Conservation (phyloP, 2,113 vertebrate genomes). For the Chloroceryle aenea region DNA sequence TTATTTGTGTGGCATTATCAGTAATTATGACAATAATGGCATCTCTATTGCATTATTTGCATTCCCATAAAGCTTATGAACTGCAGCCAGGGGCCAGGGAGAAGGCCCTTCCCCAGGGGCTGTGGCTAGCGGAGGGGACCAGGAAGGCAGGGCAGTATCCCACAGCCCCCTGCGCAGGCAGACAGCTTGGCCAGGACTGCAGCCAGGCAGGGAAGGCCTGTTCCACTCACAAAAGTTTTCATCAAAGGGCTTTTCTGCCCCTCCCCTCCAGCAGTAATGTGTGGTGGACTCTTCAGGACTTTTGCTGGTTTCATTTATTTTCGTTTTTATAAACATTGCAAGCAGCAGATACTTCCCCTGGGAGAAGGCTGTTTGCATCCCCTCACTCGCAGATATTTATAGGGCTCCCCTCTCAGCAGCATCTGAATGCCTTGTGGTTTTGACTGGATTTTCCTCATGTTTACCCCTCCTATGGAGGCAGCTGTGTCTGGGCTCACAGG, state of each 20-base stretch:
- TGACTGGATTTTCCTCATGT: not conserved
- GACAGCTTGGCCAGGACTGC: not conserved
- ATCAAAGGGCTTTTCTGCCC: conserved; percentile 16
- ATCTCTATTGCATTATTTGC: not conserved
- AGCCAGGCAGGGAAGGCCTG: conserved; percentile 5
- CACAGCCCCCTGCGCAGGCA: not conserved
- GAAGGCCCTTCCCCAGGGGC: not conserved
- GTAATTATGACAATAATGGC: conserved; percentile 14
- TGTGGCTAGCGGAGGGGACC: not conserved
- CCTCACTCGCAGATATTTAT: not conserved
- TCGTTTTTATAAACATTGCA: not conserved
- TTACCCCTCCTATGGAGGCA: not conserved
- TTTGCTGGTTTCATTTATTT: not conserved
- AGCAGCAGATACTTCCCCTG: not conserved
- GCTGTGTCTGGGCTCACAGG: not conserved
- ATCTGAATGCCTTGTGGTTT: not conserved
- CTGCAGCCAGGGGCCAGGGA: not conserved
- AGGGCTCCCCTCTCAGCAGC: not conserved
- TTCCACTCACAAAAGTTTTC: not conserved
- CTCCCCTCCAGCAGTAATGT: not conserved
- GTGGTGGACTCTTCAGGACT: not conserved
- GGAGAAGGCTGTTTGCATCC: not conserved
- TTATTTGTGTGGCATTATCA: not conserved
- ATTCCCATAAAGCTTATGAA: not conserved
- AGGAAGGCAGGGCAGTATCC: not conserved